These are phyloP conservation scores for Darevskia mixta DNA, from an alignment of 2,797 vertebrate species.

Conservation along the genomic window DNA sequence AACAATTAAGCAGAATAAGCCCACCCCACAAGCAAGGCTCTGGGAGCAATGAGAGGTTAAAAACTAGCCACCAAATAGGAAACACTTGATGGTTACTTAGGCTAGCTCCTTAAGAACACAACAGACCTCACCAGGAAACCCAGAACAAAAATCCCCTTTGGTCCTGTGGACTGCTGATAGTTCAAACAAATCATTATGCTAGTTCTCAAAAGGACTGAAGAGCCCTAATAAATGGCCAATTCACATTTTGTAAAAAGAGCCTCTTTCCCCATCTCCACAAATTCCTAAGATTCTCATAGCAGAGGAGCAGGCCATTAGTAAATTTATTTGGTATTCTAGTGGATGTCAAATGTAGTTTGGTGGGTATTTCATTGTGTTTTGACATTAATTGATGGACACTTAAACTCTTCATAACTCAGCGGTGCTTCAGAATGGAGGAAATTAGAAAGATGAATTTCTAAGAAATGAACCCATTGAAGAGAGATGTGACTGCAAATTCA, in stretches of 20 bases:
- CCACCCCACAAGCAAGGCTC: no score
- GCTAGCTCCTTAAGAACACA: not conserved
- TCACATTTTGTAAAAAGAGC: slow-evolving; percentile 59
- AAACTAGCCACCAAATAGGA: not conserved
- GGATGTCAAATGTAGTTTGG: slow-evolving; percentile 61
- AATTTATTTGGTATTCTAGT: slow-evolving; percentile 65
- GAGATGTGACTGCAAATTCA: slow-evolving; percentile 66
- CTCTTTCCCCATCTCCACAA: slow-evolving; percentile 46
- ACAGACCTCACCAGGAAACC: not conserved
- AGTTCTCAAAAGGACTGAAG: slow-evolving; percentile 13
- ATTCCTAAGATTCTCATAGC: slow-evolving; percentile 37
- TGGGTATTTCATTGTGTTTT: slow-evolving; percentile 59
- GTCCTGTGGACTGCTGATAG: not conserved
- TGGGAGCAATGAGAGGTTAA: not conserved
- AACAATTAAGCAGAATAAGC: no score
- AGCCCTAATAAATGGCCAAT: slow-evolving; percentile 48
- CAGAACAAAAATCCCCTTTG: not conserved
- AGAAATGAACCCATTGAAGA: slow-evolving; percentile 67
- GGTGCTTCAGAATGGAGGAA: slow-evolving; percentile 64
- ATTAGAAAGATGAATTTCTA: slow-evolving; percentile 74
- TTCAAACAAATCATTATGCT: slow-evolving; percentile 5
- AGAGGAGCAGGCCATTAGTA: slow-evolving; percentile 59
- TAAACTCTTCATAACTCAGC: slow-evolving; percentile 68
- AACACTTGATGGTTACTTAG: not conserved
- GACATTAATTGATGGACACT: slow-evolving; percentile 72